A percentile compares a stretch with the other conserved stretches of the same genome.
Conservation (phyloP, 92 coral and sea anemone species). For the Nematostella vectensis region DNA sequence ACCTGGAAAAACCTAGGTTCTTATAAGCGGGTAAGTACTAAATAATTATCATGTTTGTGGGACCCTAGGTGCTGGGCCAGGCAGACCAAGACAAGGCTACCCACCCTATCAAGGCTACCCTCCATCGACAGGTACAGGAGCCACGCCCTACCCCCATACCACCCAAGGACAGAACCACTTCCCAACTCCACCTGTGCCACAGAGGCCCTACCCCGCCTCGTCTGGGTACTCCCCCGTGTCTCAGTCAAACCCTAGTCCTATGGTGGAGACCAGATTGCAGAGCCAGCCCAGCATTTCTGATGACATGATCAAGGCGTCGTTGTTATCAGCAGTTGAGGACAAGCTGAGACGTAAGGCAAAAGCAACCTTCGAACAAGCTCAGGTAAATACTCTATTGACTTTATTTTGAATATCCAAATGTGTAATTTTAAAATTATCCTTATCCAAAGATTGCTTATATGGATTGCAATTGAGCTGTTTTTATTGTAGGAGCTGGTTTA, state of each 20-base stretch:
- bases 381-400: no score
- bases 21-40: no score
- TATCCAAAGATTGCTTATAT: no score
- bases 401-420: no score
- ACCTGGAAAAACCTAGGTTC: no score
- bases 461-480: no score
- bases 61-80: no score
- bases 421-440: neutral
- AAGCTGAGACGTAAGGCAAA: conserved; percentile 69
- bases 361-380: conserved; percentile 84
- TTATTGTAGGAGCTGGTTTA: no score
- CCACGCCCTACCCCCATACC: conserved; percentile 7
- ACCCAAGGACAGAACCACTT: conserved; percentile 2
- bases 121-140: neutral
- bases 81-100: conserved; percentile 35
- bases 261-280: conserved; percentile 14
- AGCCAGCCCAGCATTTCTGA: conserved; percentile 47
- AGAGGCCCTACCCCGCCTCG: conserved; percentile 15
- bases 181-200: conserved; percentile 20
- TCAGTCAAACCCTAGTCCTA: conserved; percentile 11
- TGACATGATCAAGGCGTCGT: conserved; percentile 66
- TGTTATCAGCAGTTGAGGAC: conserved; percentile 78
- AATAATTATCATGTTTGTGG: no score
- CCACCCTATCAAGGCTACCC: conserved; percentile 32
- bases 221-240: conserved; percentile 45